A percentile compares a stretch with the other conserved stretches of the same genome.
These are phyloP conservation scores for Microchirus variegatus DNA, from an alignment of 2,797 vertebrate species.

Conservation along the genomic window DNA sequence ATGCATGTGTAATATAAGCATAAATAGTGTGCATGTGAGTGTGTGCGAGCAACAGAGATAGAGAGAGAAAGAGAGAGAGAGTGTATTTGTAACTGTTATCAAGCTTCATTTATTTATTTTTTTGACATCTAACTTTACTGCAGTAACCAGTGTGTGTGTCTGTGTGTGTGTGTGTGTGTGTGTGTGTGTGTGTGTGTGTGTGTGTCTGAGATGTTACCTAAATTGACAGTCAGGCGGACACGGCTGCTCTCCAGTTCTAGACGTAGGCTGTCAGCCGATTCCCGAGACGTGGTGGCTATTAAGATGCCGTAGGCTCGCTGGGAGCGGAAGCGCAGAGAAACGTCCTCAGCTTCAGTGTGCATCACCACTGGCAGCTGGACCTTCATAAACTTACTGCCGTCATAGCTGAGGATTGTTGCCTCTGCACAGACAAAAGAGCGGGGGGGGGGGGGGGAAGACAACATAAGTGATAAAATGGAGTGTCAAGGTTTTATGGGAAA, in stretches of 20 bases:
- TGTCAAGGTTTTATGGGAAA: conserved; percentile 16
- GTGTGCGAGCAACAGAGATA: conserved; percentile 4
- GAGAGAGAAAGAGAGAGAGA: background rate
- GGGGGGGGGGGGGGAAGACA: background rate
- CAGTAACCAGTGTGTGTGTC: conserved; percentile 15
- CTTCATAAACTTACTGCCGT: conserved; percentile 99
- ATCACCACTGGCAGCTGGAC: conserved; percentile 96
- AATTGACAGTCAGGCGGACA: conserved; percentile 96
- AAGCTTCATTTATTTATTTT: conserved; percentile 15
- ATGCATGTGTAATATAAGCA: conserved; percentile 35
- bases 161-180: conserved; percentile 10
- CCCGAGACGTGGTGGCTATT: conserved; percentile 95
- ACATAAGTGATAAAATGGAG: conserved; percentile 17
- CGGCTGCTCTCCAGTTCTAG: conserved; percentile 94
- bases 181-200: background rate
- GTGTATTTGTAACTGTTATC: conserved; percentile 25
- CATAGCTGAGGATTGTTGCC: conserved; percentile 95
- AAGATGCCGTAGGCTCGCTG: conserved; percentile 95
- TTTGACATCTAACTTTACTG: conserved; percentile 31
- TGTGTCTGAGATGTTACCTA: conserved; percentile 86
- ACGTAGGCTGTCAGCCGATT: conserved; percentile 93
- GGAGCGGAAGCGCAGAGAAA: conserved; percentile 94
- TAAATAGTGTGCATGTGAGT: conserved; percentile 7
- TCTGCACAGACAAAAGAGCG: conserved; percentile 77
- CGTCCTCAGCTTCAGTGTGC: conserved; percentile 97